phyloP scores from a whole-genome alignment of 2,113 vertebrate species.

The Neotoma lepida region DNA sequence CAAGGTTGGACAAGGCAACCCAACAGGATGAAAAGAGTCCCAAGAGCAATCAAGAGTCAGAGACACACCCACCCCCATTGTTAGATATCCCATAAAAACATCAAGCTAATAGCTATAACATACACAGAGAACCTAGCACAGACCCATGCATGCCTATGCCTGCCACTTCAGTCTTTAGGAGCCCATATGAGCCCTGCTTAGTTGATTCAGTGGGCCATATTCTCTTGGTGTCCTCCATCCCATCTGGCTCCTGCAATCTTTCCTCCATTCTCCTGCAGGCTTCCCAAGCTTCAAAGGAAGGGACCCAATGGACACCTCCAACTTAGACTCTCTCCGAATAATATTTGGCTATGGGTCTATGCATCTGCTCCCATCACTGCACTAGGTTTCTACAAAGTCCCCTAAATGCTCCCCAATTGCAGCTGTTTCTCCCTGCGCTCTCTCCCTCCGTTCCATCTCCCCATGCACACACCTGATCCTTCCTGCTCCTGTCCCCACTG shows the following conservation, averaged over 20 bases:
- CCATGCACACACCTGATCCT: background rate
- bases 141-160: background rate
- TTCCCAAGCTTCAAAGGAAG: background rate
- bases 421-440: background rate
- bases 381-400: background rate
- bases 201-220: background rate
- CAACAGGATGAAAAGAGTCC: background rate
- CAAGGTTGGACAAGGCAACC: background rate
- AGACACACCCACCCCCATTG: background rate
- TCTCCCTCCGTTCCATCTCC: background rate
- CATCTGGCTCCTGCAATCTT: background rate
- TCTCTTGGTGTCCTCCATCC: background rate
- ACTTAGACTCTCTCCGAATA: background rate
- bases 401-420: background rate
- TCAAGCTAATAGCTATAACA: background rate
- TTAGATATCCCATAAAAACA: background rate
- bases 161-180: background rate
- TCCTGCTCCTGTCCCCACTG: background rate
- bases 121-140: background rate
- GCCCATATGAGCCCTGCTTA: background rate
- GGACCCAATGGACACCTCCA: background rate
- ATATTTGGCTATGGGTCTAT: background rate
- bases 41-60: background rate
- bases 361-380: background rate
- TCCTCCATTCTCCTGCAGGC: background rate